Evolutionary conservation across 2,888 invertebrate genomes (phyloP).

Genomic region (Copidosoma aretas): DNA sequence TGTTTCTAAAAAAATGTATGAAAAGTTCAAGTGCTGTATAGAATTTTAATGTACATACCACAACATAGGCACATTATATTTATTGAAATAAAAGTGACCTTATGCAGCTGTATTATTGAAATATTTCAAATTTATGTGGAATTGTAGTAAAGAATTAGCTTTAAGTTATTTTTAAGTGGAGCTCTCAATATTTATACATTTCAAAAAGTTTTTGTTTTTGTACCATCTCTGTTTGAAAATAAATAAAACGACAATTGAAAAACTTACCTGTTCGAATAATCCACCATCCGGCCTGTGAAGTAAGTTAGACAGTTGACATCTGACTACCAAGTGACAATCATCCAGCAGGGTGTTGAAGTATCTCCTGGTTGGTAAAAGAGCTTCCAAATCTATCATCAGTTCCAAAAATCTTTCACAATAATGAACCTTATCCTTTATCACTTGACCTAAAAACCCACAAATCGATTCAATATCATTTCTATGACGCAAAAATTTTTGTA

Average conservation of each 20-base stretch:
- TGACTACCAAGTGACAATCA: constrained; percentile 90
- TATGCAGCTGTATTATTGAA: neutral
- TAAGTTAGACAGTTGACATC: constrained; percentile 83
- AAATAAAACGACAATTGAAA: constrained; percentile 23
- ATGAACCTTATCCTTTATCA: constrained; percentile 66
- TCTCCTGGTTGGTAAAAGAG: constrained; percentile 90
- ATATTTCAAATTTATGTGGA: neutral
- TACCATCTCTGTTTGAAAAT: constrained; percentile 37
- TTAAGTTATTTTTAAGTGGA: constrained; percentile 36
- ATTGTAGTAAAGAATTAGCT: constrained; percentile 3
- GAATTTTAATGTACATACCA: neutral
- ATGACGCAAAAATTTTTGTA: no score
- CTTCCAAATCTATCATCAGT: constrained; percentile 94
- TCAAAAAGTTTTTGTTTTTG: constrained; percentile 37
- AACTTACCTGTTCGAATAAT: constrained; percentile 86
- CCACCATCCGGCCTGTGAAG: constrained; percentile 81
- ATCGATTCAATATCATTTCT: neutral
- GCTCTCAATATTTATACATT: constrained; percentile 45
- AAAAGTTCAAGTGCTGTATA: neutral
- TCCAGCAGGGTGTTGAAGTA: constrained; percentile 97
- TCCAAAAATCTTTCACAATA: constrained; percentile 97
- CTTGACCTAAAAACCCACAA: constrained; percentile 48
- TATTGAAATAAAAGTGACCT: constrained; percentile 5
- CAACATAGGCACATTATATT: neutral
- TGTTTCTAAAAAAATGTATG: neutral